Evolutionary conservation across 2,888 invertebrate species (phyloP).

Genomic region (Apodemia zela): DNA sequence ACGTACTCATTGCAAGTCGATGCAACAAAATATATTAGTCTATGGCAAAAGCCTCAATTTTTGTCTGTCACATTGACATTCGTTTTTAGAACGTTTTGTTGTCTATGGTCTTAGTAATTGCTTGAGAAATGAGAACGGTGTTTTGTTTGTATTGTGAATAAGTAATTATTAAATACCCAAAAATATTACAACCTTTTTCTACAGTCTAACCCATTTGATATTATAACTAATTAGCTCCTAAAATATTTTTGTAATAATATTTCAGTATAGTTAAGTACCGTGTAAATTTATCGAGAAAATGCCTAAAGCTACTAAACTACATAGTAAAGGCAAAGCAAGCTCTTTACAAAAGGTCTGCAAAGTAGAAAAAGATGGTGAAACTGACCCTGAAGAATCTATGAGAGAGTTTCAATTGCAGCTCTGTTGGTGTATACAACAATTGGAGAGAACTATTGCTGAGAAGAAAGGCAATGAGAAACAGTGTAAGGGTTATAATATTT

Average conservation of each 20-base stretch:
- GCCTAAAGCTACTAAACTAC: constrained; percentile 71
- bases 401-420: constrained; percentile 88
- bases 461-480: constrained; percentile 82
- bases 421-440: constrained; percentile 89
- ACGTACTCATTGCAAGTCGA: no score
- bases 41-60: no score
- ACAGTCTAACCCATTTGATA: neutral
- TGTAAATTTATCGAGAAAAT: constrained; percentile 36
- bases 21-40: no score
- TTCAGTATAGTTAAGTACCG: neutral
- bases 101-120: neutral
- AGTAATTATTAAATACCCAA: neutral
- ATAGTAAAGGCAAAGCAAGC: constrained; percentile 60
- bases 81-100: no score
- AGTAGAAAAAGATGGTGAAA: constrained; percentile 48
- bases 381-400: constrained; percentile 72
- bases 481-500: constrained; percentile 55
- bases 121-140: neutral
- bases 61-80: no score
- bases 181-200: neutral
- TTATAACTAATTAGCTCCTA: neutral
- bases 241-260: constrained; percentile 1
- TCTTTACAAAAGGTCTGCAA: constrained; percentile 62
- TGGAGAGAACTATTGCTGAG: constrained; percentile 80
- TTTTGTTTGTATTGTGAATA: neutral